These are phyloP conservation scores for Brachionus paranguensis DNA, from an alignment of 1,140 invertebrate genomes.

Conservation along the genomic window DNA sequence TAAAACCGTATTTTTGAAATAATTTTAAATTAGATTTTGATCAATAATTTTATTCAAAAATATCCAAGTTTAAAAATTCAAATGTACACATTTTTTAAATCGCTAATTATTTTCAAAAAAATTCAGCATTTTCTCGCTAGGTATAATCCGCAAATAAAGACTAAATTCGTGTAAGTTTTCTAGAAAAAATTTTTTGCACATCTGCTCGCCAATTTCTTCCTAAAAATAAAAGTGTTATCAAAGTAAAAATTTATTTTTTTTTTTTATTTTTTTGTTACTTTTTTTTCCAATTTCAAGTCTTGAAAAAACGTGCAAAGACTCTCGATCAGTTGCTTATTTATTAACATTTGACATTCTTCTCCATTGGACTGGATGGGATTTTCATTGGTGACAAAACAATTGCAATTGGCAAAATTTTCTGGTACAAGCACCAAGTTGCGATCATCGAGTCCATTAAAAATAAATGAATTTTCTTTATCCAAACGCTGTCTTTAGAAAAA, in stretches of 20 bases:
- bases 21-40: neutral
- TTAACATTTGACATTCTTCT: neutral
- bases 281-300: neutral
- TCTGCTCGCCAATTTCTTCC: neutral
- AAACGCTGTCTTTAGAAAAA: neutral
- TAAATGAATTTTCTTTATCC: slow-evolving; percentile 17
- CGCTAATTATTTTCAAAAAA: slow-evolving; percentile 21
- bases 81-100: neutral
- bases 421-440: neutral
- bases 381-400: neutral
- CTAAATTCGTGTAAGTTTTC: neutral
- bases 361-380: neutral
- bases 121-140: neutral
- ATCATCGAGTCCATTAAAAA: slow-evolving; percentile 14
- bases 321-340: neutral
- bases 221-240: neutral
- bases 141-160: neutral
- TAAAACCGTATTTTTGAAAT: neutral
- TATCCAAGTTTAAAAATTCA: neutral
- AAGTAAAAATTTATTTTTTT: neutral
- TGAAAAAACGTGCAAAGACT: neutral
- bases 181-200: neutral
- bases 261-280: neutral
- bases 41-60: neutral
- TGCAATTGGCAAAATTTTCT: neutral